Conservation (phyloP, 2,113 vertebrate genomes). For the Boleophthalmus pectinirostris region DNA sequence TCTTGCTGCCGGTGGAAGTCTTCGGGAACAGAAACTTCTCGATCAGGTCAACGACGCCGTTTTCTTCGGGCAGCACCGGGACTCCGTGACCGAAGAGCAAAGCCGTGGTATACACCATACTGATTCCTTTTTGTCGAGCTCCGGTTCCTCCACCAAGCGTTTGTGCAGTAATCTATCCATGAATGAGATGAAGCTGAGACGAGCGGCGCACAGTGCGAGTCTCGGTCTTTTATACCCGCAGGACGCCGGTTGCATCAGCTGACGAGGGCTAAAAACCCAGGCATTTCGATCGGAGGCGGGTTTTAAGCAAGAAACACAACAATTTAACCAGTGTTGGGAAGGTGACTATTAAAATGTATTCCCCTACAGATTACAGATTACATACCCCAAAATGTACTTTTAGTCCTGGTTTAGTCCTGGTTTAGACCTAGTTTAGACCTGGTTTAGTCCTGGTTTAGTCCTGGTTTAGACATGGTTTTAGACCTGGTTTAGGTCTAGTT, state of each 20-base stretch:
- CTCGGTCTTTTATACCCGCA: slow-evolving; percentile 46
- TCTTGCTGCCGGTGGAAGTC: slow-evolving; percentile 30
- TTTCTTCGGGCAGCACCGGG: slow-evolving; percentile 49
- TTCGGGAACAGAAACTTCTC: slow-evolving; percentile 51
- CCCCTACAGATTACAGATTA: too few relatives aligned
- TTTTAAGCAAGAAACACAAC: background rate
- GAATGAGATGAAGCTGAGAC: background rate
- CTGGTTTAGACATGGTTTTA: too few relatives aligned
- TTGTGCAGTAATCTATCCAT: slow-evolving; percentile 44
- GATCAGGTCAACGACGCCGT: slow-evolving; percentile 57
- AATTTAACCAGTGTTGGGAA: too few relatives aligned
- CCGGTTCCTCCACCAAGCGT: slow-evolving; percentile 35
- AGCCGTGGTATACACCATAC: slow-evolving; percentile 73
- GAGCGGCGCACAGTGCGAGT: accelerated
- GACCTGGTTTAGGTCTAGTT: too few relatives aligned
- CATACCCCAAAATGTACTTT: too few relatives aligned
- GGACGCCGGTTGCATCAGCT: slow-evolving; percentile 62
- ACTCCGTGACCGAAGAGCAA: slow-evolving; percentile 56
- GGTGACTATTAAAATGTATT: too few relatives aligned
- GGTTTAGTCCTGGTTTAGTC: too few relatives aligned
- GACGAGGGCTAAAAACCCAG: background rate
- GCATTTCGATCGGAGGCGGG: background rate
- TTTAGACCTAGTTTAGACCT: too few relatives aligned
- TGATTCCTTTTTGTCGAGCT: slow-evolving; percentile 19
- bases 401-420: too few relatives aligned